phyloP scores from a whole-genome alignment of 37 sponge, comb jelly and placozoan genomes.

The Diacarnus erythraeanus region DNA sequence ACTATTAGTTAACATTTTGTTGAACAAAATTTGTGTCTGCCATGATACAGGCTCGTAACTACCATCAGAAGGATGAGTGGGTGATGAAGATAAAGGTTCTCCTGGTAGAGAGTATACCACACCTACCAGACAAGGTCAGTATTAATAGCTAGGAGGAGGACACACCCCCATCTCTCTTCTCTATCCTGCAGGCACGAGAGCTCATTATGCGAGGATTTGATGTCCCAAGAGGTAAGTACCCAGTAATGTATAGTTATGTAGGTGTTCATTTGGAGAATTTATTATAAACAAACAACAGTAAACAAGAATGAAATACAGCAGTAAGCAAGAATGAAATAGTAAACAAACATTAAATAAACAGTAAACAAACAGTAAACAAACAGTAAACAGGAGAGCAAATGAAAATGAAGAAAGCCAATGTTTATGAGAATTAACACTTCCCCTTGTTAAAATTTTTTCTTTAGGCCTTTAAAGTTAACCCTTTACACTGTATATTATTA shows the following conservation, averaged over 20 bases:
- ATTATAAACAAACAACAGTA: too few species aligned
- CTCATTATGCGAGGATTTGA: conserved; percentile 58
- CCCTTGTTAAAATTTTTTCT: too few species aligned
- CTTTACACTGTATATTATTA: too few species aligned
- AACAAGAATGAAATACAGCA: too few species aligned
- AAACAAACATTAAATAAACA: too few species aligned
- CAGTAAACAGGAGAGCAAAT: too few species aligned
- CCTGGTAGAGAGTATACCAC: conserved; percentile 70
- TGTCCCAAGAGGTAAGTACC: conserved; percentile 31
- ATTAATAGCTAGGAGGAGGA: neutral
- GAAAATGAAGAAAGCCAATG: too few species aligned
- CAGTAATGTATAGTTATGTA: neutral
- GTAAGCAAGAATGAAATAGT: too few species aligned
- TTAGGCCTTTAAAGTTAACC: too few species aligned
- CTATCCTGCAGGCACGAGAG: conserved; percentile 32
- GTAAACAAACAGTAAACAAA: too few species aligned
- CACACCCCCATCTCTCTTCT: neutral
- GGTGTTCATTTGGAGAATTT: too few species aligned
- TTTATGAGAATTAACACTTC: too few species aligned
- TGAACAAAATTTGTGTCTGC: neutral
- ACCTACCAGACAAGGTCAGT: conserved; percentile 58
- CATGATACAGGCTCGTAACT: conserved; percentile 27
- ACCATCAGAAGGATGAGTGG: conserved; percentile 50
- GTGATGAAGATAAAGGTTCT: conserved; percentile 51
- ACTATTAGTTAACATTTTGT: neutral